Conservation (phyloP, 2,797 vertebrate species). For the Sebastiscus tertius region DNA sequence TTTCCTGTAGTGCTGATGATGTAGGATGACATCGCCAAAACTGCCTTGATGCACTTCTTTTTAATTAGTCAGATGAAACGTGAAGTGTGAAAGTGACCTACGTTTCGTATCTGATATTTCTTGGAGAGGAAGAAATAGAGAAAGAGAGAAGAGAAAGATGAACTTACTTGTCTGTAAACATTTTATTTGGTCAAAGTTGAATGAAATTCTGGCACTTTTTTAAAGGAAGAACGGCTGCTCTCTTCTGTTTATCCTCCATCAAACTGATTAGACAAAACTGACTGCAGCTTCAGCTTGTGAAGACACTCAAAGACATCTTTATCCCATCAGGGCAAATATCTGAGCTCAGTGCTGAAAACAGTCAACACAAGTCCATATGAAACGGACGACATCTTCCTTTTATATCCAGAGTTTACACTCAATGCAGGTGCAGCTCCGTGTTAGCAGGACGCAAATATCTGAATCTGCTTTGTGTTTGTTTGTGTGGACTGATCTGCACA, state of each 20-base stretch:
- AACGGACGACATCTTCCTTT: neutral
- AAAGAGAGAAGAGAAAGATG: too few relatives aligned
- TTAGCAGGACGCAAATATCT: neutral
- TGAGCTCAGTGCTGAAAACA: neutral
- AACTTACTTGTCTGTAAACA: neutral
- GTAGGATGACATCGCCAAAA: neutral
- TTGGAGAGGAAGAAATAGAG: neutral
- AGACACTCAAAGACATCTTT: neutral
- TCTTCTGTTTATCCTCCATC: neutral
- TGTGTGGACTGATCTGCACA: neutral
- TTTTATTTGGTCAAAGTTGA: neutral
- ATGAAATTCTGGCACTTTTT: neutral
- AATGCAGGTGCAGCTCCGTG: neutral
- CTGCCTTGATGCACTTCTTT: neutral
- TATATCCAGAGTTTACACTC: neutral
- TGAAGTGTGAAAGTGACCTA: neutral
- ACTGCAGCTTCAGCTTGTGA: neutral
- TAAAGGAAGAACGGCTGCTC: neutral
- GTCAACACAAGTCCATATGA: neutral
- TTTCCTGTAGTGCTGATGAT: neutral
- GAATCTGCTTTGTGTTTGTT: slow-evolving; percentile 21
- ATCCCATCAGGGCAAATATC: neutral
- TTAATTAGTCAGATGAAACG: neutral
- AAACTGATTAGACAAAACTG: neutral
- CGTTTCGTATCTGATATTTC: neutral